Base-by-base conservation (phyloP, 2,113 vertebrate species). In the Dunckerocampus dactyliophorus region DNA sequence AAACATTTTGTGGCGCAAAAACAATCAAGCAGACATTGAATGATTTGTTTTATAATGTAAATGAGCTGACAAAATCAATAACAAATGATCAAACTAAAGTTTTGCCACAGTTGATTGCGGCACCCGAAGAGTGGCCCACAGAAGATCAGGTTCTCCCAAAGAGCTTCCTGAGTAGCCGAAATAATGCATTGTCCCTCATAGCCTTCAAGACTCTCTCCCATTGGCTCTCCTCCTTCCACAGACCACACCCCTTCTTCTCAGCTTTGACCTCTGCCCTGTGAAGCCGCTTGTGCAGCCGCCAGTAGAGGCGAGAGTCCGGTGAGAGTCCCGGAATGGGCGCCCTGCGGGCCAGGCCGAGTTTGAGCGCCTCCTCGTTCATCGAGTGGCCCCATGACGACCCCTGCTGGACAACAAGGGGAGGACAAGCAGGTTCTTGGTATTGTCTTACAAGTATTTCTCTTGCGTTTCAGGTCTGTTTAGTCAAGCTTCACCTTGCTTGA, bases 361-460 rank as follows among this genome's bases (percentile, higher is more conserved):
- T 88, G 75, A 99, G 72, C 64, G 95, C 77, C 76, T 98, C 91
- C 63, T 97, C 95, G 0, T 97, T 99, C 63, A 98, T 11, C 79
- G 87, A 94, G 39, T 67, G 12, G 55, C 75, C 92, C 85, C 92
- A 88, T 48, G 90, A 71, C 7, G 74, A 60, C 72, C 93, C 87
- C 95, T 96, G 72, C n/a, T 81, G 80, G 80, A 63, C n/a, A 83
- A 9, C 63, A 21, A 24, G 20, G 16, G 49, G 11, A 61, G 46
- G 47, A 60, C 49, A 46, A 37, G 9, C 4, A 47, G 21, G 11
- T 31, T 16, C 15, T 47, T 16, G 17, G 16, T 2, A 17, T 46
- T 46, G 45, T 46, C 24, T 28, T 28, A 8, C 46, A 47, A 47
- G 14, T 47, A 8, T 16, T 47, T 16, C 17, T 16, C 17, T 47